A percentile compares a stretch with the other conserved stretches of the same genome.
Conservation (phyloP, 2,113 vertebrate genomes). For the Circaetus cinerascens region DNA sequence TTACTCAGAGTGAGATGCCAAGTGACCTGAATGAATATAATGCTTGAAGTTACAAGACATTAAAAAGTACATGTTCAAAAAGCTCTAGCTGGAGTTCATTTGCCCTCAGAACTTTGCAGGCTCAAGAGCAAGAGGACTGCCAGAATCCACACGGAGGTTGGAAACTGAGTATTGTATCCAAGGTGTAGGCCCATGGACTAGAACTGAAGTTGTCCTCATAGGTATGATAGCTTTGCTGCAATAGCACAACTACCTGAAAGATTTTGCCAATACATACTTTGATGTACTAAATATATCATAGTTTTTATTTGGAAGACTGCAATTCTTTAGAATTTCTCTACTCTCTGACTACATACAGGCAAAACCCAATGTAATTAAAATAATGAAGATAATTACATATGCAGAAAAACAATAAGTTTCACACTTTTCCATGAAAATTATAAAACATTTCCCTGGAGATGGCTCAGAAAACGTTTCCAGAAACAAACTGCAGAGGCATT, state of each 20-base stretch:
- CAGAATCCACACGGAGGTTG: not conserved
- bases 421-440: not conserved
- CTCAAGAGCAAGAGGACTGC: not conserved
- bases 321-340: not conserved
- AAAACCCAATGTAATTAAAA: not conserved
- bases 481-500: not conserved
- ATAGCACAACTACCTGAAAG: not conserved
- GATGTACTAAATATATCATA: not conserved
- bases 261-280: not conserved
- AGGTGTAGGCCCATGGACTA: not conserved
- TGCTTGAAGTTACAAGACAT: not conserved
- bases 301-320: not conserved
- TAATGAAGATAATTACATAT: not conserved
- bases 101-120: not conserved
- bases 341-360: not conserved
- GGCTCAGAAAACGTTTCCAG: not conserved
- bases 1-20: not conserved
- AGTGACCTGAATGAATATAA: not conserved
- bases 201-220: not conserved
- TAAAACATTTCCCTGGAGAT: not conserved
- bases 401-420: not conserved
- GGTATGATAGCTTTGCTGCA: not conserved
- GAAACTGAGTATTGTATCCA: not conserved
- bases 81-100: not conserved
- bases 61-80: not conserved